phyloP scores from a whole-genome alignment of 30 jellyfish, hydroid and myxozoan species.

The Turritopsis rubra region DNA sequence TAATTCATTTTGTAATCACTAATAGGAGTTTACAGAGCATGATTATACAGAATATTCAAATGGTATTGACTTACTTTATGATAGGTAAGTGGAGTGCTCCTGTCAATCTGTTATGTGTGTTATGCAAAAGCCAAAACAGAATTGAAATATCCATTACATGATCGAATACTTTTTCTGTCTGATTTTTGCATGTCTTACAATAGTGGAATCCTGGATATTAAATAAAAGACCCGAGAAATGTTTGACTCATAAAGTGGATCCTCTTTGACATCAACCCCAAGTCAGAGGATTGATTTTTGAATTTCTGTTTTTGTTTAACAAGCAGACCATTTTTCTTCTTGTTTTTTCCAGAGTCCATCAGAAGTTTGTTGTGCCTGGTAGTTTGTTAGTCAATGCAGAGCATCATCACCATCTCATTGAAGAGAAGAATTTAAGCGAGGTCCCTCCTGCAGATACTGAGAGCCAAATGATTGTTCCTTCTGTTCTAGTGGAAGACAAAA shows the following conservation, averaged over 20 bases:
- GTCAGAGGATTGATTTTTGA: neutral
- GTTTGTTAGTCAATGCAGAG: constrained; percentile 50
- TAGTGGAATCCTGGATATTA: no score
- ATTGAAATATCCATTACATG: neutral
- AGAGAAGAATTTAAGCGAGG: constrained; percentile 1
- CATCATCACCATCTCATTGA: constrained; percentile 5
- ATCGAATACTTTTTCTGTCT: neutral
- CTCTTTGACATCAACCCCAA: no score
- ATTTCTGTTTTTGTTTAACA: neutral
- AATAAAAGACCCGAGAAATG: no score
- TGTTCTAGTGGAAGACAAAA: constrained; percentile 25
- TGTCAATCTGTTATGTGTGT: neutral
- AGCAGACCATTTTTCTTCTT: neutral
- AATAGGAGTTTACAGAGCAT: constrained; percentile 44
- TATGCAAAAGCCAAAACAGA: neutral
- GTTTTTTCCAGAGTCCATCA: constrained; percentile 49
- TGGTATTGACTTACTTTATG: constrained; percentile 49
- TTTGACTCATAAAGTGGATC: no score
- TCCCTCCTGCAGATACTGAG: neutral
- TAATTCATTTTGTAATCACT: neutral
- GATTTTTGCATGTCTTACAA: neutral
- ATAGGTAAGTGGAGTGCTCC: constrained; percentile 26
- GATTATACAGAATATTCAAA: constrained; percentile 69
- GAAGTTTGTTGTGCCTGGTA: constrained; percentile 86
- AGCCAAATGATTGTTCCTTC: constrained; percentile 39